Conservation (phyloP, 2,888 invertebrate species). For the Drosophila neotestacea region DNA sequence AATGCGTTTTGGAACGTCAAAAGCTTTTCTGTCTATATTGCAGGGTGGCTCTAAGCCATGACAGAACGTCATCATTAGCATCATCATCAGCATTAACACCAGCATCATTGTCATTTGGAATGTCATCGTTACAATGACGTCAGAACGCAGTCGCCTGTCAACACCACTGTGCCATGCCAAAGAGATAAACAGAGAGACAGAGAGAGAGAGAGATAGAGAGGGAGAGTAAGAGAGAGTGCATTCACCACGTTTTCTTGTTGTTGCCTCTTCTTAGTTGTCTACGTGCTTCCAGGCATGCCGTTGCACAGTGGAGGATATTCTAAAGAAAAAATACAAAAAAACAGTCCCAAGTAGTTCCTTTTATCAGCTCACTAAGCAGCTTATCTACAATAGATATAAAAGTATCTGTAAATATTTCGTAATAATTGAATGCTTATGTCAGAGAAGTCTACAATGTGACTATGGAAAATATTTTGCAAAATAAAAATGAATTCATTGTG, state of each 20-base stretch:
- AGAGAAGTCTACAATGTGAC: not conserved
- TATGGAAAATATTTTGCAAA: not conserved
- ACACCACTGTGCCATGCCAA: not conserved
- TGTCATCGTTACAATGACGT: slow-evolving; percentile 50
- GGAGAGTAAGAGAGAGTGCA: slow-evolving; percentile 22
- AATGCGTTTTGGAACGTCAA: slow-evolving; percentile 43
- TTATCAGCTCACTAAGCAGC: slow-evolving; percentile 12
- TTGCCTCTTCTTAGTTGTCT: slow-evolving; percentile 42
- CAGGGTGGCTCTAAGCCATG: slow-evolving; percentile 19
- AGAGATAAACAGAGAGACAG: slow-evolving; percentile 12
- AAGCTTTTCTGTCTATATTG: slow-evolving; percentile 33
- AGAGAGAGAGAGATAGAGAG: slow-evolving; percentile 5
- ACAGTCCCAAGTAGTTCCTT: not conserved
- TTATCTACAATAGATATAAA: slow-evolving; percentile 19
- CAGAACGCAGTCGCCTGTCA: slow-evolving; percentile 34
- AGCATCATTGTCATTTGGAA: slow-evolving; percentile 43
- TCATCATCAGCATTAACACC: slow-evolving; percentile 22
- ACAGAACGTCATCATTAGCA: slow-evolving; percentile 44
- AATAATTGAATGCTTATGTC: slow-evolving; percentile 10
- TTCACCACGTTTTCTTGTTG: slow-evolving; percentile 22
- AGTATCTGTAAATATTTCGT: slow-evolving; percentile 7
- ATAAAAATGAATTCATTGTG: not conserved
- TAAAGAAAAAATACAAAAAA: slow-evolving; percentile 14
- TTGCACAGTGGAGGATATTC: slow-evolving; percentile 43
- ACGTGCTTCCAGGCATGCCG: slow-evolving; percentile 52